These are phyloP conservation scores for Pterocles burchelli DNA, from an alignment of 2,113 vertebrate species.

Conservation along the genomic window DNA sequence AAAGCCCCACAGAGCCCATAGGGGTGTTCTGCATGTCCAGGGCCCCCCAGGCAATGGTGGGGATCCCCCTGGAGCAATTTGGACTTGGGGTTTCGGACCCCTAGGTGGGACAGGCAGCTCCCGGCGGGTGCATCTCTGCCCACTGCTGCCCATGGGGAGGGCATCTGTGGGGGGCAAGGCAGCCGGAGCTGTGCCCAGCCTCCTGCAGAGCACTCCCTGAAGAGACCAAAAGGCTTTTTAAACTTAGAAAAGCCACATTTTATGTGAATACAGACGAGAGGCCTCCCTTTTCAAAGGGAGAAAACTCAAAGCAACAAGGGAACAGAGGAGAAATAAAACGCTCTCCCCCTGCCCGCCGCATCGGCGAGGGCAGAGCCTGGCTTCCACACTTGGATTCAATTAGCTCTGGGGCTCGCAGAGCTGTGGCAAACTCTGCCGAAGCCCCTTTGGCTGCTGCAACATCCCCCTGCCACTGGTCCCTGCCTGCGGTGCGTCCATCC, in stretches of 20 bases:
- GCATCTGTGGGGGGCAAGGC: not conserved
- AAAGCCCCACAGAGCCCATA: not conserved
- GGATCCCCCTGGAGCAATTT: not conserved
- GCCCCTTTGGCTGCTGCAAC: accelerated
- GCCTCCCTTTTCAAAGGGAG: slow-evolving; percentile 33
- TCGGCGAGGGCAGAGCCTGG: not conserved
- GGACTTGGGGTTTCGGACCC: not conserved
- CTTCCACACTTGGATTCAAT: slow-evolving; percentile 36
- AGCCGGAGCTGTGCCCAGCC: not conserved
- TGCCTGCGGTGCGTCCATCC: too few species aligned
- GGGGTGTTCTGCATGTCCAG: not conserved
- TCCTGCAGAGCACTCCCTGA: not conserved
- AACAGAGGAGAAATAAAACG: slow-evolving; percentile 7
- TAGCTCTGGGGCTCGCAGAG: not conserved
- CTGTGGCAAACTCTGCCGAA: not conserved
- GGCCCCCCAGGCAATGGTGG: not conserved
- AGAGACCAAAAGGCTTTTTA: slow-evolving; percentile 55
- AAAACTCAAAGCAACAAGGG: slow-evolving; percentile 43
- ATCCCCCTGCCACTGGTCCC: too few species aligned
- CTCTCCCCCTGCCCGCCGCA: not conserved
- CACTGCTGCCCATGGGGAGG: not conserved
- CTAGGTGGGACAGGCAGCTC: not conserved
- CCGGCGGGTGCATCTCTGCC: not conserved
- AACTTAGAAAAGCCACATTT: slow-evolving; percentile 39
- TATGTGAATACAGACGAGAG: slow-evolving; percentile 22